phyloP scores from a whole-genome alignment of 1,140 invertebrate genomes.

The Phocides pigmalion region DNA sequence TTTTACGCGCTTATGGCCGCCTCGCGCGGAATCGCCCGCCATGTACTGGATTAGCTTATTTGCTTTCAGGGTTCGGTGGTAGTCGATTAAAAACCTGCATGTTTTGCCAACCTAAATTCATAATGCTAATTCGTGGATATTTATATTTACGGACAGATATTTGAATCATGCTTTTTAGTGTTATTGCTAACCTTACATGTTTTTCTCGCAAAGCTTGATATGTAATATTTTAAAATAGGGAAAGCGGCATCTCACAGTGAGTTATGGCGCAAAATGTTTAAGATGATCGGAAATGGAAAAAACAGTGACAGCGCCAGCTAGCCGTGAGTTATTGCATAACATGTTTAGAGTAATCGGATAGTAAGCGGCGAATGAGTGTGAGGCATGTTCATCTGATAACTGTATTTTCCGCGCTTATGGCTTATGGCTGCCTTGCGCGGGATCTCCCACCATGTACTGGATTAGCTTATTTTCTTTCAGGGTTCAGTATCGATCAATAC shows the following conservation, averaged over 20 bases:
- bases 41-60: constrained; percentile 29
- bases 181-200: no score
- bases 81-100: background rate
- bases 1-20: constrained; percentile 28
- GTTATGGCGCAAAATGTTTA: no score
- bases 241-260: no score
- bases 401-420: constrained; percentile 27
- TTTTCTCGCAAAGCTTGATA: no score
- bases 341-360: constrained; percentile 35
- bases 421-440: constrained; percentile 20
- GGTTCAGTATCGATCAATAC: background rate
- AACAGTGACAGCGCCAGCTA: constrained; percentile 23
- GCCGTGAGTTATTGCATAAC: constrained; percentile 23
- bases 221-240: no score
- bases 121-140: background rate
- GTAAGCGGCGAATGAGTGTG: constrained; percentile 31
- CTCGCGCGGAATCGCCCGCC: constrained; percentile 17
- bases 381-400: constrained; percentile 30
- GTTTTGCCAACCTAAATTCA: no score
- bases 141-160: no score
- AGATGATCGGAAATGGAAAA: no score
- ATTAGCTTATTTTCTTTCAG: constrained; percentile 25
- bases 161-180: no score
- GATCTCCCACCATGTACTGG: constrained; percentile 22
- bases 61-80: constrained; percentile 3